phyloP scores from a whole-genome alignment of 2,113 vertebrate genomes.

The Actinemys pallida region DNA sequence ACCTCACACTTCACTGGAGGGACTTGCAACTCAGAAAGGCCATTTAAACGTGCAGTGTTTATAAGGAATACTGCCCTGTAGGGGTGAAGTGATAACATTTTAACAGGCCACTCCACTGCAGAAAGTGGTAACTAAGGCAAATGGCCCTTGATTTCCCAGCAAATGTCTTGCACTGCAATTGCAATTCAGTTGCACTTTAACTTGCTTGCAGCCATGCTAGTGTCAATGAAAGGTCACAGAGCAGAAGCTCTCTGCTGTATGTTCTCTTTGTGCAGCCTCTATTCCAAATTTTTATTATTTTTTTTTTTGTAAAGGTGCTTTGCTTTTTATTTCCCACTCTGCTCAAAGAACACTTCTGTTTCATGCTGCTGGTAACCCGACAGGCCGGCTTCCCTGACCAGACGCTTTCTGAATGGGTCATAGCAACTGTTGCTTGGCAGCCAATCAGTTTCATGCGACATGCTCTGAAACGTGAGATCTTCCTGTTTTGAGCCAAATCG shows the following conservation, averaged over 20 bases:
- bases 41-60: background rate
- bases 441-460: background rate
- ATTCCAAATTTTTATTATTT: background rate
- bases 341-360: background rate
- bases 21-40: background rate
- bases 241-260: background rate
- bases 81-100: background rate
- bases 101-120: background rate
- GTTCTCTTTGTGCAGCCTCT: accelerated
- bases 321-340: background rate
- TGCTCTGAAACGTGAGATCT: background rate
- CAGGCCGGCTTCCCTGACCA: background rate
- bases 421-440: background rate
- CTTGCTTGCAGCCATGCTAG: background rate
- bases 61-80: background rate
- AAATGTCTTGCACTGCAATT: background rate
- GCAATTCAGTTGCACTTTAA: background rate
- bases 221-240: background rate
- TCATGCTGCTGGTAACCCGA: background rate
- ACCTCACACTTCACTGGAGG: background rate
- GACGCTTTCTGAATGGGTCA: background rate
- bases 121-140: background rate
- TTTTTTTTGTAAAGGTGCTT: background rate
- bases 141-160: background rate
- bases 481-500: background rate